Conservation (phyloP, 2,888 invertebrate genomes). For the Prenolepis imparis region DNA sequence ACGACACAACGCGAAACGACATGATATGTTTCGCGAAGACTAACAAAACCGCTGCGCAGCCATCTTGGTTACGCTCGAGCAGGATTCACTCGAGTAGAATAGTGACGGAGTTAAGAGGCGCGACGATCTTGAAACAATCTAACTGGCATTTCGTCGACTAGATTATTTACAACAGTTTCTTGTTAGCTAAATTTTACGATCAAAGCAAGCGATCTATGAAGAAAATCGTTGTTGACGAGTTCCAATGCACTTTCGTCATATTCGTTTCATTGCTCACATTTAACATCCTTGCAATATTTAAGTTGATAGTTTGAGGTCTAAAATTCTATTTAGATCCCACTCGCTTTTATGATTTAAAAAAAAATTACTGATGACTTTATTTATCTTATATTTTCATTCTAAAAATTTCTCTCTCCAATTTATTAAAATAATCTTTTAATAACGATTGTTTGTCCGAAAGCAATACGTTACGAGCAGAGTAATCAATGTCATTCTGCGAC, state of each 20-base stretch:
- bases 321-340: background rate
- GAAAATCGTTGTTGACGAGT: conserved; percentile 45
- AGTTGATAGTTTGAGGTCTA: background rate
- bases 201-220: conserved; percentile 56
- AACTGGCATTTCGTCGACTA: conserved; percentile 66
- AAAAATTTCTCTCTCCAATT: background rate
- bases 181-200: conserved; percentile 74
- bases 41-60: conserved; percentile 68
- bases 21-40: conserved; percentile 62
- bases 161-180: conserved; percentile 79
- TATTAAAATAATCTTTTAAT: background rate
- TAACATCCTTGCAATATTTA: background rate
- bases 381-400: background rate
- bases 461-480: background rate
- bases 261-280: background rate
- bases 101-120: conserved; percentile 76
- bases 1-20: conserved; percentile 62
- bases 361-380: no score
- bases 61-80: conserved; percentile 82
- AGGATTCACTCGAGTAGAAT: conserved; percentile 76
- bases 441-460: background rate
- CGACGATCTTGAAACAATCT: conserved; percentile 75
- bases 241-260: conserved; percentile 3
- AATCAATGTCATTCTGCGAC: background rate
- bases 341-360: background rate